Percentiles rank a stretch among this genome's conserved stretches.
Conservation (phyloP, 2,113 vertebrate genomes). For the Eleginops maclovinus region DNA sequence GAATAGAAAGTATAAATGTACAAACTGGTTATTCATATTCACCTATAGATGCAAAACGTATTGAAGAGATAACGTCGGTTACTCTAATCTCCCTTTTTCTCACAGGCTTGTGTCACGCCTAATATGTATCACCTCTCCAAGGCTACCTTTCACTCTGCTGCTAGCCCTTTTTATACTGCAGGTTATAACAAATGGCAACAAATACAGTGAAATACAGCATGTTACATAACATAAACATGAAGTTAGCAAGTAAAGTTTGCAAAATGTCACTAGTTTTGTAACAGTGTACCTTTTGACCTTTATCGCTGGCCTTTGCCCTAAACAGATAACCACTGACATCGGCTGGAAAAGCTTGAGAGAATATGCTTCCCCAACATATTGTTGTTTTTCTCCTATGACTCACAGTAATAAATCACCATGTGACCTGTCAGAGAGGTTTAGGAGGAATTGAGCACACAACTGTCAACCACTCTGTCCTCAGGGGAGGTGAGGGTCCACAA, state of each 20-base stretch:
- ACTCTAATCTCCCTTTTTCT: neutral
- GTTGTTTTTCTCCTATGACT: conserved; percentile 48
- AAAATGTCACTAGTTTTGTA: conserved; percentile 37
- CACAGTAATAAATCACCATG: conserved; percentile 64
- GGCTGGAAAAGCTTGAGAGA: conserved; percentile 6
- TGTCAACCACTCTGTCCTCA: conserved; percentile 39
- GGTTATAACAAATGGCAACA: conserved; percentile 41
- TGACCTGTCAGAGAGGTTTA: conserved; percentile 70
- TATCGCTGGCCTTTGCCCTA: conserved; percentile 45
- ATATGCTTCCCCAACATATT: conserved; percentile 18
- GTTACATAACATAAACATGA: conserved; percentile 34
- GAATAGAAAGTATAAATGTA: neutral
- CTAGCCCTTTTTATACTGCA: conserved; percentile 38
- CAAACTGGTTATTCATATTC: neutral
- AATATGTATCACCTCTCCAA: conserved; percentile 32
- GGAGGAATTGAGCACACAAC: conserved; percentile 23
- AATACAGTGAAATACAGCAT: conserved; percentile 17
- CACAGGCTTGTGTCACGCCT: too few relatives aligned
- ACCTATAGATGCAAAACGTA: neutral
- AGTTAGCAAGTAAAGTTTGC: conserved; percentile 34
- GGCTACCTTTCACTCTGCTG: conserved; percentile 39
- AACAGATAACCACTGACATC: conserved; percentile 17
- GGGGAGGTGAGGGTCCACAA: conserved; percentile 18
- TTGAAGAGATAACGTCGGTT: neutral
- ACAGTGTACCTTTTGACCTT: neutral